A percentile compares a stretch with the other conserved stretches of the same genome.
Conservation (phyloP, 92 coral and sea anemone genomes). For the Virgularia gustaviana region DNA sequence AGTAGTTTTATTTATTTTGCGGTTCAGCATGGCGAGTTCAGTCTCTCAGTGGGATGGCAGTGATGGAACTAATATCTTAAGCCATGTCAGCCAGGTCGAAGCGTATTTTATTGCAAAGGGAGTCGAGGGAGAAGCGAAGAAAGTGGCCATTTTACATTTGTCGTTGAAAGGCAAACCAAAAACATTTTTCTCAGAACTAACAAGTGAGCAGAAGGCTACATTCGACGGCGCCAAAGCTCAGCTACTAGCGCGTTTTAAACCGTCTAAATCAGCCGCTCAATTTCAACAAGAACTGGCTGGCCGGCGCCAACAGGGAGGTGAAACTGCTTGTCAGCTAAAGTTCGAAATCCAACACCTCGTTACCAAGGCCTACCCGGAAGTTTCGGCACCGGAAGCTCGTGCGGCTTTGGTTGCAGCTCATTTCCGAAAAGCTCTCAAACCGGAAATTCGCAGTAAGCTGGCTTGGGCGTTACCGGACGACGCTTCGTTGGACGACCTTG, state of each 20-base stretch:
- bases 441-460: not conserved
- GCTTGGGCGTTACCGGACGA: constrained; percentile 5
- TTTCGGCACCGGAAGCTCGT: not conserved
- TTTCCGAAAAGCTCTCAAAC: constrained; percentile 4
- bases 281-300: constrained; percentile 4
- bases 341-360: not conserved
- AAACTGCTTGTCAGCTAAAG: not conserved
- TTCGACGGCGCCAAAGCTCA: not conserved
- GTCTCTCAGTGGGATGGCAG: constrained; percentile 9
- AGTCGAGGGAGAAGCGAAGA: not conserved
- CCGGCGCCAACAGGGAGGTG: not conserved
- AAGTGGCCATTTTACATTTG: not conserved
- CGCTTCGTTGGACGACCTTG: constrained; percentile 5
- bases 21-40: not conserved
- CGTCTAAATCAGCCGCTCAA: constrained; percentile 5
- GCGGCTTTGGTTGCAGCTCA: constrained; percentile 7
- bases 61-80: constrained; percentile 7
- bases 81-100: constrained; percentile 1
- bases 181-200: constrained; percentile 3
- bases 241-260: constrained; percentile 10
- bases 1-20: not conserved
- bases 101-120: not conserved
- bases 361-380: not conserved
- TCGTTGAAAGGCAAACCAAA: constrained; percentile 2
- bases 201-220: not conserved